Evolutionary conservation across 2,888 invertebrate genomes (phyloP).

Genomic region (Hemistola chrysoprasaria): DNA sequence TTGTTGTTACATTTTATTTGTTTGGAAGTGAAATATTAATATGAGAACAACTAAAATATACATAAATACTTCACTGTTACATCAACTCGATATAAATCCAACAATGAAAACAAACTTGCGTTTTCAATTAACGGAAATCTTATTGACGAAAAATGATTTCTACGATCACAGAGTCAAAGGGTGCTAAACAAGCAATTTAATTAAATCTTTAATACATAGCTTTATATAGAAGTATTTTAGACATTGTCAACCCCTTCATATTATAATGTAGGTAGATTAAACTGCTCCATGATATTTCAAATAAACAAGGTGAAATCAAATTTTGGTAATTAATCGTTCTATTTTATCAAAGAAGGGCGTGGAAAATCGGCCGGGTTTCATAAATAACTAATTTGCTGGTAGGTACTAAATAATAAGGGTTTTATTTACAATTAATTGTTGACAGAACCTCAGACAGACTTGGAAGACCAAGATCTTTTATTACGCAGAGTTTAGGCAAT

Average conservation of each 20-base stretch:
- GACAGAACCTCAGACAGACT: too few relatives aligned
- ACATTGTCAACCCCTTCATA: neutral
- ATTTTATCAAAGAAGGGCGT: constrained; percentile 6
- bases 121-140: constrained; percentile 46
- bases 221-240: constrained; percentile 4
- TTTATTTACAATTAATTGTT: too few relatives aligned
- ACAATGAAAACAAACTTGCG: constrained; percentile 27
- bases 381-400: neutral
- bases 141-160: constrained; percentile 43
- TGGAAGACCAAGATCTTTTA: too few relatives aligned
- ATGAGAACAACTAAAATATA: too few relatives aligned
- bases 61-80: too few relatives aligned
- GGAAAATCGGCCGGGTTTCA: constrained; percentile 5
- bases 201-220: constrained; percentile 37
- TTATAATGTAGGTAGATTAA: constrained; percentile 28
- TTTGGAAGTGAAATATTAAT: too few relatives aligned
- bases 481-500: too few relatives aligned
- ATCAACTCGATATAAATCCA: constrained; percentile 31
- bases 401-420: too few relatives aligned
- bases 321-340: constrained; percentile 38
- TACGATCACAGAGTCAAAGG: constrained; percentile 20
- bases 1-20: too few relatives aligned
- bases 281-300: constrained; percentile 31
- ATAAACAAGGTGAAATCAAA: constrained; percentile 34
- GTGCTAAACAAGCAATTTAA: constrained; percentile 38